Percentiles rank a stretch among this genome's conserved stretches.
phyloP scores from a whole-genome alignment of 2,888 invertebrate species.

The Ennomos quercinarius region DNA sequence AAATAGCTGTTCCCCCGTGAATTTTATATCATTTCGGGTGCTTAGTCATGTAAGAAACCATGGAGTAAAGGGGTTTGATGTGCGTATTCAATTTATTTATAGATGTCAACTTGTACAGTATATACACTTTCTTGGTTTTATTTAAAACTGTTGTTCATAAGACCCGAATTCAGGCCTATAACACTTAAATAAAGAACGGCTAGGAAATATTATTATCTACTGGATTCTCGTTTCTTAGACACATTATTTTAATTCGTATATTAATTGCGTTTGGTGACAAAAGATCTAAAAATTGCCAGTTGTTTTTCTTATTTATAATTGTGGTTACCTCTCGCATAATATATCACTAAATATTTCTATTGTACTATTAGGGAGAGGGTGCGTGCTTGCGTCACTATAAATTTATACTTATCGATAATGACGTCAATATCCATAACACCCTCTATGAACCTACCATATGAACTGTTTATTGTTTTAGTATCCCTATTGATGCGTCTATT shows the following conservation, averaged over 20 bases:
- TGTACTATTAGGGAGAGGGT: slow-evolving; percentile 67
- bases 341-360: slow-evolving; percentile 51
- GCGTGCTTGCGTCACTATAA: slow-evolving; percentile 70
- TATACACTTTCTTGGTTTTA: not conserved
- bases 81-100: slow-evolving; percentile 11
- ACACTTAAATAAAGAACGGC: too few relatives aligned
- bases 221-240: too few relatives aligned
- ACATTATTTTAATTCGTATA: too few relatives aligned
- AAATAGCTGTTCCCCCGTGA: slow-evolving; percentile 45
- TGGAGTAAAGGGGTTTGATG: slow-evolving; percentile 3
- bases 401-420: slow-evolving; percentile 75
- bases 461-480: slow-evolving; percentile 43
- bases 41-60: slow-evolving; percentile 26
- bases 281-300: slow-evolving; percentile 25
- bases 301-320: slow-evolving; percentile 33
- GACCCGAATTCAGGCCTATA: too few relatives aligned
- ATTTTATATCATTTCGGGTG: slow-evolving; percentile 42
- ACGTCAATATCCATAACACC: slow-evolving; percentile 60
- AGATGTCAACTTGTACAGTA: not conserved
- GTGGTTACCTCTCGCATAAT: slow-evolving; percentile 69
- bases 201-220: too few relatives aligned
- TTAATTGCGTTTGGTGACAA: not conserved
- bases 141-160: not conserved
- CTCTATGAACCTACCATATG: slow-evolving; percentile 34
- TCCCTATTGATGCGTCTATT: slow-evolving; percentile 21